A percentile compares a stretch with the other conserved stretches of the same genome.
phyloP scores from a whole-genome alignment of 2,888 invertebrate species.

The Tenthredo mesomela region DNA sequence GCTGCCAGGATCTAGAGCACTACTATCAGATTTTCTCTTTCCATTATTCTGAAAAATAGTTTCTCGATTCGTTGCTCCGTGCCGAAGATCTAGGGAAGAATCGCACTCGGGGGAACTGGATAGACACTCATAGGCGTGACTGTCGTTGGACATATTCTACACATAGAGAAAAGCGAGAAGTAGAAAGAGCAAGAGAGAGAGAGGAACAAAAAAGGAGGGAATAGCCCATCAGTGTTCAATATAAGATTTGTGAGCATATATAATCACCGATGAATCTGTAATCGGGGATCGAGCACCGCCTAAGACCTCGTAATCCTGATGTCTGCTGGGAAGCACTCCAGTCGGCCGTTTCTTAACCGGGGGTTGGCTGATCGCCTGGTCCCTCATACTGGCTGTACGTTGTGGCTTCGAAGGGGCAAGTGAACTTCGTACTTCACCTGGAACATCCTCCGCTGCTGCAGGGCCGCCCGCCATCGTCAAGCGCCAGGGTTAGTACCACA shows the following conservation, averaged over 20 bases:
- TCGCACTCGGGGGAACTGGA: conserved; percentile 87
- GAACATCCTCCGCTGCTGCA: conserved; percentile 78
- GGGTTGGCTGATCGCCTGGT: conserved; percentile 78
- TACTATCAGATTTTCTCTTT: conserved; percentile 79
- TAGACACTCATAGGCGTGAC: conserved; percentile 82
- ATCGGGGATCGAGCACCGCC: conserved; percentile 61
- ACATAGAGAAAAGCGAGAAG: neutral
- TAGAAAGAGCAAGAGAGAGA: neutral
- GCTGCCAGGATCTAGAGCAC: conserved; percentile 79
- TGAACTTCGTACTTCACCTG: conserved; percentile 90
- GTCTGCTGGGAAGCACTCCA: neutral
- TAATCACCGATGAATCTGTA: conserved; percentile 70
- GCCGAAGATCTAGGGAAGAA: conserved; percentile 79
- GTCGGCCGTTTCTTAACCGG: conserved; percentile 59
- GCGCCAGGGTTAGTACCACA: conserved; percentile 76
- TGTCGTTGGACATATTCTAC: conserved; percentile 78
- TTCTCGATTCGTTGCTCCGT: conserved; percentile 70
- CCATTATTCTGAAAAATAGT: conserved; percentile 74
- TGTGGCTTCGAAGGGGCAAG: conserved; percentile 92
- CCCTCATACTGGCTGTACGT: conserved; percentile 92
- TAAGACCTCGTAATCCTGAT: conserved; percentile 69
- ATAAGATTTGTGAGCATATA: neutral
- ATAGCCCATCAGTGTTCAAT: neutral
- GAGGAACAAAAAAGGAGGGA: neutral
- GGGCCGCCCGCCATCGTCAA: conserved; percentile 76